Percentiles rank a stretch among this genome's conserved stretches.
phyloP scores from a whole-genome alignment of 2,888 invertebrate genomes.

The Sinelater perroti region DNA sequence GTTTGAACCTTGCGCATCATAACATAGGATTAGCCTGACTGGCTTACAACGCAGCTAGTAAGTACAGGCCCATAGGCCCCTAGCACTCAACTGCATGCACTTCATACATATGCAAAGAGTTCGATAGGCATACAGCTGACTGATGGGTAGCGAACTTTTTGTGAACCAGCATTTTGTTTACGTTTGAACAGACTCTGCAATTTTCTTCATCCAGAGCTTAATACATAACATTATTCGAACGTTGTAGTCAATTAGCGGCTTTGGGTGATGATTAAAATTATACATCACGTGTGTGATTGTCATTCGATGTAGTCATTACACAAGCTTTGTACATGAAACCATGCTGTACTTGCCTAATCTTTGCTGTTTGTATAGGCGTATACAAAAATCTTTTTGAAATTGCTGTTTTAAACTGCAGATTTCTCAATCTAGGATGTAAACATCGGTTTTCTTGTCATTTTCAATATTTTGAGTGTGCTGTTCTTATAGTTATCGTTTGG shows the following conservation, averaged over 20 bases:
- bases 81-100: conserved; percentile 54
- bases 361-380: conserved; percentile 17
- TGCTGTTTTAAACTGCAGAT: too few species aligned
- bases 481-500: conserved; percentile 22
- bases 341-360: conserved; percentile 24
- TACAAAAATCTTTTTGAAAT: too few species aligned
- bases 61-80: conserved; percentile 55
- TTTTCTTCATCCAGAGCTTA: not conserved
- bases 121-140: conserved; percentile 18
- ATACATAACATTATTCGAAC: too few species aligned
- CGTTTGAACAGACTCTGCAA: not conserved
- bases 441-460: too few species aligned
- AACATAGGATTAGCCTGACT: conserved; percentile 74
- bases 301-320: too few species aligned
- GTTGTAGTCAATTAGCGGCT: too few species aligned
- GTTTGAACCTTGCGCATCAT: conserved; percentile 78
- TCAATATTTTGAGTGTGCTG: conserved; percentile 20
- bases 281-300: too few species aligned
- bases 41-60: conserved; percentile 56
- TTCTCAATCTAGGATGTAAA: not conserved
- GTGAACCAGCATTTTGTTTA: not conserved
- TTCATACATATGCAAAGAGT: conserved; percentile 25
- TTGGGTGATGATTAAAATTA: too few species aligned
- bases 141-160: conserved; percentile 1
- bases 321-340: too few species aligned